Base-by-base conservation (phyloP, 2,888 invertebrate genomes). In the Cryptops parisi region DNA sequence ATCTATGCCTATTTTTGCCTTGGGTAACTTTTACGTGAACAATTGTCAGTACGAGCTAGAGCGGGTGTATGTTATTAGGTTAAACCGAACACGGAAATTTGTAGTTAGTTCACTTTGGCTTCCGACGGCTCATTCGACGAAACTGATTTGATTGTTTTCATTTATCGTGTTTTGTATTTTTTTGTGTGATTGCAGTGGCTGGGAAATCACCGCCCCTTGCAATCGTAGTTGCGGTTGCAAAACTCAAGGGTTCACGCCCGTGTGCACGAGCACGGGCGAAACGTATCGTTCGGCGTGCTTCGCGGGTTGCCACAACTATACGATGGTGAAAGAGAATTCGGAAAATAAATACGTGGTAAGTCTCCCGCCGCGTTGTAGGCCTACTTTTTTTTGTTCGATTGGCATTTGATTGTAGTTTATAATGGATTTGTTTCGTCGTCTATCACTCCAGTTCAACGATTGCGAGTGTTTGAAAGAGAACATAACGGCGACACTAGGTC, bases 241-340 rank as follows among this genome's bases (percentile, higher is more conserved):
- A 66, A 74, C 75, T 58, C 79, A 80, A 59, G 80, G 82, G 60
- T 89, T 86, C 68, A 80, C 80, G 57, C 89, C 90, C 2, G 81
- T 90, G 50, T 91, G 91, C 65, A 86, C 87, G 47, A 75, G 78
- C 65, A 84, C 88, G 65, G 80, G 82, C 6, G 78, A 74, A 64
- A 89, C 88, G 3, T 90, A 89, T 67, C 79, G 86, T 63, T 88
- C 89, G 21, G 83, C 89, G 47, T 91, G 91, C 68, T 84, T 88
- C 66, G 89, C 90, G 49, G 90, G 90, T 43, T 91, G 91, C 67
- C 21, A 45, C 6, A 47, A 38, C 27, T 53, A 52, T 23, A 27
- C 44, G 1, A 25, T 47, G 1, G 47, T 44, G 39, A 12, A 48
- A 45, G 19, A 5, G 44, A 40, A 9, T 9, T 17, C 19, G 6